These are phyloP conservation scores for Cairina moschata DNA, from an alignment of 2,113 vertebrate species.

Conservation along the genomic window DNA sequence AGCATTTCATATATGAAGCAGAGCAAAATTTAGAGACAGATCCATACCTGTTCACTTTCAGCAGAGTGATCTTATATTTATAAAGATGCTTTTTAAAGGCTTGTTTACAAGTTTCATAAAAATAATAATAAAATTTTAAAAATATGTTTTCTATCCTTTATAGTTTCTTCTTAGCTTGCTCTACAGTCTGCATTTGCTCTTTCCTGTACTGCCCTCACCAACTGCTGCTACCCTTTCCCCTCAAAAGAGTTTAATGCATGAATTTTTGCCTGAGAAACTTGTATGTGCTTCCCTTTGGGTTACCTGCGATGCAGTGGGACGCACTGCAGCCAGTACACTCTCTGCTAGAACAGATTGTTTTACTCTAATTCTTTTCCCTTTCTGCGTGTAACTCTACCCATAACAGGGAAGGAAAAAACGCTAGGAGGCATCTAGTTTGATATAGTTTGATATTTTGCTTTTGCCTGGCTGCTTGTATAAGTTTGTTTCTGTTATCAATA, in stretches of 20 bases:
- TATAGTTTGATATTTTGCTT: slow-evolving; percentile 16
- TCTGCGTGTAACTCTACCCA: neutral
- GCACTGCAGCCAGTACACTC: neutral
- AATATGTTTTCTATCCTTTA: neutral
- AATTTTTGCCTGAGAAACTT: neutral
- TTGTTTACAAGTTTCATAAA: neutral
- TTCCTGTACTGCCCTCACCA: neutral
- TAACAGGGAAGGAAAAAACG: neutral
- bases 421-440: neutral
- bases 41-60: neutral
- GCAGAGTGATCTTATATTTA: neutral
- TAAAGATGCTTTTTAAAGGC: neutral
- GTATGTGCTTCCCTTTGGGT: neutral
- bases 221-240: neutral
- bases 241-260: neutral
- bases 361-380: neutral
- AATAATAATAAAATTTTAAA: neutral
- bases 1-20: neutral
- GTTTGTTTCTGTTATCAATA: neutral
- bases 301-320: neutral
- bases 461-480: neutral
- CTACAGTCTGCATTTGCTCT: neutral
- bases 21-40: neutral
- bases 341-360: neutral
- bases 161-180: neutral